A percentile compares a stretch with the other conserved stretches of the same genome.
These are phyloP conservation scores for Scaptomyza montana DNA, from an alignment of 1,140 invertebrate species.

Conservation along the genomic window DNA sequence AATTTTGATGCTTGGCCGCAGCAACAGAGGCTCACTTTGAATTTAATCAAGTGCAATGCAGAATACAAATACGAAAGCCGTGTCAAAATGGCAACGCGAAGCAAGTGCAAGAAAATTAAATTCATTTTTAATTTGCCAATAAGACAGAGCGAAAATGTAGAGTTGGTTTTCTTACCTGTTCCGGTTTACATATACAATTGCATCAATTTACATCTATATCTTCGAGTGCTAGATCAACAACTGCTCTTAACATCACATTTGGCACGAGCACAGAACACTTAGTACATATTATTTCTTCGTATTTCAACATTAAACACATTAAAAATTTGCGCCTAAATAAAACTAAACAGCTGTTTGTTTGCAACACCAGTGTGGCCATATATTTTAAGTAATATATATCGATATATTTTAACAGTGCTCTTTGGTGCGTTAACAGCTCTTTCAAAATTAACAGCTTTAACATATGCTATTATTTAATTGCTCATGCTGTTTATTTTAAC, in stretches of 20 bases:
- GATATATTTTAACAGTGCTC: constrained; percentile 8
- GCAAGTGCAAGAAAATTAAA: constrained; percentile 16
- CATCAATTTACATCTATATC: neutral
- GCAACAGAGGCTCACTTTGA: constrained; percentile 13
- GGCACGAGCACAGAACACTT: too few species aligned
- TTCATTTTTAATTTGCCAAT: constrained; percentile 26
- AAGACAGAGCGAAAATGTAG: neutral
- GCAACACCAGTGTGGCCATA: constrained; percentile 10
- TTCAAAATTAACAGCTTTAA: constrained; percentile 1
- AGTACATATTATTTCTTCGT: neutral
- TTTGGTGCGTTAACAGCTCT: neutral
- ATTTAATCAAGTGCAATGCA: constrained; percentile 62
- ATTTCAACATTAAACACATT: neutral
- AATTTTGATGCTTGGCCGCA: constrained; percentile 62
- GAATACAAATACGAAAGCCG: constrained; percentile 23
- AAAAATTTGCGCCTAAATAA: constrained; percentile 2
- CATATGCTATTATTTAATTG: neutral
- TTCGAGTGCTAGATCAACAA: neutral
- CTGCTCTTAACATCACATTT: too few species aligned
- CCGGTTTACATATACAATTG: neutral
- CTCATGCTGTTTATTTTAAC: neutral
- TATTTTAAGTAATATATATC: neutral
- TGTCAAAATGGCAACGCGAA: neutral
- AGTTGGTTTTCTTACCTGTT: too few species aligned
- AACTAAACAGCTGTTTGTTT: constrained; percentile 6